Base-by-base conservation (phyloP, 2,888 invertebrate species). In the Cylindroiulus punctatus region DNA sequence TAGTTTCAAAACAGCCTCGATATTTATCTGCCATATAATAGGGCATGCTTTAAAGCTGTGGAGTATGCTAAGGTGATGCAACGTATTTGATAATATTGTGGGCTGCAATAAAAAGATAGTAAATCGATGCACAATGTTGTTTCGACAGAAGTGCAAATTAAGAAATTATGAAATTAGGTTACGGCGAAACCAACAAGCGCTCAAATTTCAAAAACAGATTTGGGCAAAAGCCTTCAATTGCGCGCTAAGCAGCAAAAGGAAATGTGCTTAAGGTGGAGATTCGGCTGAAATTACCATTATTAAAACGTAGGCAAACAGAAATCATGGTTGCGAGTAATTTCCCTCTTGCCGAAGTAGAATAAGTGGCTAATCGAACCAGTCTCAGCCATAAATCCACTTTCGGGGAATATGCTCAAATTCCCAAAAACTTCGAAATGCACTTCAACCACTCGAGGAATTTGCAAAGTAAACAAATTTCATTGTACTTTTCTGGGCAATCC, bases 381-480 rank as follows among this genome's bases (percentile, higher is more conserved):
- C 52, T n/a, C 52, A n/a, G 10, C 12, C 52, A 52, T 2, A 52
- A 52, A 52, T 52, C 52, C 52, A 52, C 52, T 52, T 52, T 44
- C 19, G 12, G 2, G n/a, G 12, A 52, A 52, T n/a, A 52, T 5
- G 10, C 4, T n/a, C n/a, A n/a, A 52, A 52, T n/a, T 52, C 19
- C n/a, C n/a, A n/a, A 19, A n/a, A 52, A 52, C 52, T 52, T n/a
- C 52, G n/a, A n/a, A 52, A 52, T 19, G 19, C 52, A 52, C 52
- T 52, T n/a, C 52, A 52, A 52, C n/a, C 19, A n/a, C 7, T 52
- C 2, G n/a, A 2, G n/a, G 5, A 52, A 52, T 52, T 52, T 7
- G n/a, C 52, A 52, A 52, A 52, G n/a, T 52, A n/a, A 52, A 52
- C 52, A 52, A n/a, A 52, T 52, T n/a, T n/a, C 19, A 52, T 52